A percentile compares a stretch with the other conserved stretches of the same genome.
These are phyloP conservation scores for Phyllopteryx taeniolatus DNA, from an alignment of 2,113 vertebrate species.

Conservation along the genomic window DNA sequence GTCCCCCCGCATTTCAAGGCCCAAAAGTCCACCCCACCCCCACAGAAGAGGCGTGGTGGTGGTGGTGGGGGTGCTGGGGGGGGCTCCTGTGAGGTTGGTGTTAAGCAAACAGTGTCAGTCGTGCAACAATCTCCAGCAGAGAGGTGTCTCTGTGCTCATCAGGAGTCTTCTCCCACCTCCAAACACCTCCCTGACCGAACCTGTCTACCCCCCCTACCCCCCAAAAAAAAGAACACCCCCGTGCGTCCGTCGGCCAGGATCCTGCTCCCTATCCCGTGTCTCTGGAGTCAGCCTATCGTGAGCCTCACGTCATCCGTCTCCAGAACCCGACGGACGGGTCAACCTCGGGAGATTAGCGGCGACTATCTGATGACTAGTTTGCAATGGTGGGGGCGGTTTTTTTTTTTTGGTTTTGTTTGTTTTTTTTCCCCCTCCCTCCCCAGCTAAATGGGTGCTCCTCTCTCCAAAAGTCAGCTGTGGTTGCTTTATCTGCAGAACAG, in stretches of 20 bases:
- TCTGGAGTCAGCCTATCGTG: slow-evolving; percentile 71
- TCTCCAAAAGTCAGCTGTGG: slow-evolving; percentile 50
- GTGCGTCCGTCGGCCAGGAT: slow-evolving; percentile 41
- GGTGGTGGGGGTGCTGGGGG: too few relatives aligned
- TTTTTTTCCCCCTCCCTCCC: too few relatives aligned
- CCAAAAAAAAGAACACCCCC: not conserved
- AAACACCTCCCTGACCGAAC: slow-evolving; percentile 38
- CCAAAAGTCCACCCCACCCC: slow-evolving; percentile 11
- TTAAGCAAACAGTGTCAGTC: slow-evolving; percentile 67
- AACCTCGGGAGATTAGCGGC: slow-evolving; percentile 64
- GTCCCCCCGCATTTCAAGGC: slow-evolving; percentile 3
- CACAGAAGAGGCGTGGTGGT: too few relatives aligned
- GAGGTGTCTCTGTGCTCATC: slow-evolving; percentile 57
- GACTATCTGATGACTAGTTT: slow-evolving; percentile 46
- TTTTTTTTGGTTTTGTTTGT: too few relatives aligned
- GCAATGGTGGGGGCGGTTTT: not conserved
- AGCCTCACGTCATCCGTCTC: slow-evolving; percentile 71
- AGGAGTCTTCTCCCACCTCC: slow-evolving; percentile 55
- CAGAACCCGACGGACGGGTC: slow-evolving; percentile 57
- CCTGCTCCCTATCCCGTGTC: slow-evolving; percentile 57
- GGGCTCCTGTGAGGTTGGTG: slow-evolving; percentile 53
- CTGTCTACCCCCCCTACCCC: slow-evolving; percentile 19
- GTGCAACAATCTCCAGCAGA: slow-evolving; percentile 59
- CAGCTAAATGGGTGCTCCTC: slow-evolving; percentile 56
- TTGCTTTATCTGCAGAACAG: slow-evolving; percentile 60